Conservation (phyloP, 2,888 invertebrate species). For the Drosophila tanythrix region DNA sequence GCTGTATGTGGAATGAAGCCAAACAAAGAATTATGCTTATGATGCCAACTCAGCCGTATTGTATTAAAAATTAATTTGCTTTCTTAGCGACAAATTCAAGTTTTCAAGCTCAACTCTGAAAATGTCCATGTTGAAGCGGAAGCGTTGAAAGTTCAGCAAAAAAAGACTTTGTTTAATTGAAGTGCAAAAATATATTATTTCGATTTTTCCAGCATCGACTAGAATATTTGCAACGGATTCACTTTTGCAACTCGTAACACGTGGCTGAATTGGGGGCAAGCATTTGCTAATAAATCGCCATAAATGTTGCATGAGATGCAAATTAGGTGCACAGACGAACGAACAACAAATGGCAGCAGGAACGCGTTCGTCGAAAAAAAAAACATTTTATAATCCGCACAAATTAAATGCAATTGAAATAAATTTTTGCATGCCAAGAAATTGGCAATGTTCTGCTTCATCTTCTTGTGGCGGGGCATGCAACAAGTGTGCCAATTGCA, state of each 20-base stretch:
- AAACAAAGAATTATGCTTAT: slow-evolving; percentile 10
- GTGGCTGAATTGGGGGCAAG: slow-evolving; percentile 54
- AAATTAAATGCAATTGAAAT: slow-evolving; percentile 79
- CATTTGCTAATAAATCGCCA: slow-evolving; percentile 70
- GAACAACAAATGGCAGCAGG: slow-evolving; percentile 18
- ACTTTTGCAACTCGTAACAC: slow-evolving; percentile 19
- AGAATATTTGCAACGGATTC: not conserved
- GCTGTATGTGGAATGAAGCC: not conserved
- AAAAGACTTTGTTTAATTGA: not conserved
- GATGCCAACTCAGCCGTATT: not conserved
- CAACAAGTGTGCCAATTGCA: slow-evolving; percentile 78
- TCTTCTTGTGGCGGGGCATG: slow-evolving; percentile 34
- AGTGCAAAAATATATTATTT: not conserved
- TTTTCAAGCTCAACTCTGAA: not conserved
- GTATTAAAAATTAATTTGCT: not conserved
- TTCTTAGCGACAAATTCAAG: not conserved
- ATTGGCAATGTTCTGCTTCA: slow-evolving; percentile 47
- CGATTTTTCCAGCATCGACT: not conserved
- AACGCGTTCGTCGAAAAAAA: slow-evolving; percentile 26
- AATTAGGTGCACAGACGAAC: slow-evolving; percentile 32
- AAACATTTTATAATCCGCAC: slow-evolving; percentile 68
- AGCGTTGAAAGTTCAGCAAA: not conserved
- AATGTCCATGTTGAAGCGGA: not conserved
- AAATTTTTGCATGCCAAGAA: slow-evolving; percentile 71
- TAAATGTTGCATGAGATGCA: slow-evolving; percentile 61